These are phyloP conservation scores for Alethe diademata DNA, from an alignment of 2,113 vertebrate species.

Conservation along the genomic window DNA sequence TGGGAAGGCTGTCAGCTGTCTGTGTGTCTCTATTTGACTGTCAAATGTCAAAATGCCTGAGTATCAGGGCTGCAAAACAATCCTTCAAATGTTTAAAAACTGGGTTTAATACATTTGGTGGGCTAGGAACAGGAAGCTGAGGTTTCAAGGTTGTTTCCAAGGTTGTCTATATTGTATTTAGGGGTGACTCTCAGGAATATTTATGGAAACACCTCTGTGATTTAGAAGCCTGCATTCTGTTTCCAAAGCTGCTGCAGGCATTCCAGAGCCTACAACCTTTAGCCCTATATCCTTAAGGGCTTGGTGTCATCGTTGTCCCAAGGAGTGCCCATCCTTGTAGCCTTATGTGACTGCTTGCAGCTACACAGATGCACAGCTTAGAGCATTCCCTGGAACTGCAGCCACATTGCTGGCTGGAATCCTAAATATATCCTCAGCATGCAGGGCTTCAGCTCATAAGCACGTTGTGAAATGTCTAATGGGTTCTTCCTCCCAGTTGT, in stretches of 20 bases:
- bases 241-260: neutral
- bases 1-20: constrained; percentile 21
- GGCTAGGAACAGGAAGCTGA: neutral
- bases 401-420: neutral
- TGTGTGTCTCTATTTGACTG: constrained; percentile 30
- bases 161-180: neutral
- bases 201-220: neutral
- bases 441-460: neutral
- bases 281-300: neutral
- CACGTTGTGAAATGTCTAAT: neutral
- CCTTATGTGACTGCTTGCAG: neutral
- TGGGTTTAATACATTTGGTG: neutral
- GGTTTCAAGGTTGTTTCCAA: constrained; percentile 1
- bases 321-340: neutral
- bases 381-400: neutral
- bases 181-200: neutral
- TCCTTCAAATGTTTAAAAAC: neutral
- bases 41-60: constrained; percentile 46
- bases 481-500: neutral
- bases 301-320: neutral
- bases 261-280: neutral
- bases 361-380: neutral
- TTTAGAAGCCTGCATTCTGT: neutral
- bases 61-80: constrained; percentile 27
- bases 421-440: neutral